phyloP scores from a whole-genome alignment of 2,113 vertebrate genomes.

The Pagrus major region DNA sequence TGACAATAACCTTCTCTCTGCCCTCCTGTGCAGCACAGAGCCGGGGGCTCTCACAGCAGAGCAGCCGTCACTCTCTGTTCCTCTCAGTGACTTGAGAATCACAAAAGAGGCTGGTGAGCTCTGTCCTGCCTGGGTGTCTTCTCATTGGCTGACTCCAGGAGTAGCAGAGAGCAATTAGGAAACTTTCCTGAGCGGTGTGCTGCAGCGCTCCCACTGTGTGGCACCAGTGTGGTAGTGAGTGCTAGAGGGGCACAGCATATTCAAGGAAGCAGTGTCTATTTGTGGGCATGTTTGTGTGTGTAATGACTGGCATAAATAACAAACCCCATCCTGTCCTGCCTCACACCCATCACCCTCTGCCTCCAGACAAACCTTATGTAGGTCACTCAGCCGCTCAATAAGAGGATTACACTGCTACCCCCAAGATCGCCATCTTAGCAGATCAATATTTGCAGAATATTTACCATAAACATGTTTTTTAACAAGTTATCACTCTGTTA shows the following conservation, averaged over 20 bases:
- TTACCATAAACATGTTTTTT: not conserved
- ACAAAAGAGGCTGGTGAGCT: constrained; percentile 58
- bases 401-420: constrained; percentile 79
- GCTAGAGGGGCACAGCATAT: not conserved
- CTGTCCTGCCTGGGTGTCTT: constrained; percentile 32
- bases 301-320: constrained; percentile 13
- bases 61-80: constrained; percentile 62
- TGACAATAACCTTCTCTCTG: constrained; percentile 16
- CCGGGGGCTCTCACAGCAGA: constrained; percentile 36
- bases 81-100: constrained; percentile 66
- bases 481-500: not conserved
- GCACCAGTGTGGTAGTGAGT: not conserved
- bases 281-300: not conserved
- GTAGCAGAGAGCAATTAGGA: constrained; percentile 21
- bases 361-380: constrained; percentile 73
- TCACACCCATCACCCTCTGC: constrained; percentile 62
- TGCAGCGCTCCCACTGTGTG: not conserved
- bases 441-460: constrained; percentile 54
- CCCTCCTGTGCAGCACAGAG: not conserved
- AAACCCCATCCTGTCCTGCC: constrained; percentile 32
- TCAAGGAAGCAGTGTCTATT: not conserved
- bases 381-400: constrained; percentile 77
- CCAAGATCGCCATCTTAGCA: constrained; percentile 59
- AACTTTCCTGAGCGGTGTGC: constrained; percentile 30
- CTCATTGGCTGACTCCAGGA: constrained; percentile 19